Base-by-base conservation (phyloP, 2,888 invertebrate genomes). In the Drosophila borealis region DNA sequence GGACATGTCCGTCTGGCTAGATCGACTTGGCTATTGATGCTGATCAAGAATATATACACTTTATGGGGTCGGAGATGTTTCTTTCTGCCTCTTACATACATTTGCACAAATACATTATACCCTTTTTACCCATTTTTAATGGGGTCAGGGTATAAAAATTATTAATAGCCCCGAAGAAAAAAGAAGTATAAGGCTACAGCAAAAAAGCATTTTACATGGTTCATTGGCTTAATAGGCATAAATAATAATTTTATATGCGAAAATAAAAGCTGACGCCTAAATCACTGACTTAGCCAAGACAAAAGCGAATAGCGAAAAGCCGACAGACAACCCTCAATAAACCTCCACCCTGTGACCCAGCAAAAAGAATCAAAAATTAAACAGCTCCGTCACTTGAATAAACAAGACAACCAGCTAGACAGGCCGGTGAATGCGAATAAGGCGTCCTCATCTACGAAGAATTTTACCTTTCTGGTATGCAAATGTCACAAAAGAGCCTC, bases 291-390 rank as follows among this genome's bases (percentile, higher is more conserved):
- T 17, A 37, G 21, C 17, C 17, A 41, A 5, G 13, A 25, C 21
- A 29, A 14, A 21, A 13, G 6, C 13, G 10, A 19, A 33, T 29
- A 17, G 55, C n/a, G n/a, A 37, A 37, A 37, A n/a, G 37, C 5
- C n/a, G n/a, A 39, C 17, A 48, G 19, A 5, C 39, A 37, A n/a
- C 49, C 49, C 70, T 51, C 3, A 56, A 74, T 49, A 33, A 61
- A 61, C 44, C 54, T 11, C 8, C 45, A 57, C 17, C 51, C 57
- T 44, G 42, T 59, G 62, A 57, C 62, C 59, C 51, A 80, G 46
- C 81, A 44, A 59, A 59, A 13, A 62, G 63, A 60, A 73, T 76
- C 66, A 80, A 80, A 88, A 87, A 77, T 83, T 80, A 74, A 86
- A 62, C 69, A 86, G 70, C 65, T 75, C 71, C 53, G 55, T 66